A percentile compares a stretch with the other conserved stretches of the same genome.
phyloP scores from a whole-genome alignment of 2,888 invertebrate genomes.

The Pterobdella sp. region DNA sequence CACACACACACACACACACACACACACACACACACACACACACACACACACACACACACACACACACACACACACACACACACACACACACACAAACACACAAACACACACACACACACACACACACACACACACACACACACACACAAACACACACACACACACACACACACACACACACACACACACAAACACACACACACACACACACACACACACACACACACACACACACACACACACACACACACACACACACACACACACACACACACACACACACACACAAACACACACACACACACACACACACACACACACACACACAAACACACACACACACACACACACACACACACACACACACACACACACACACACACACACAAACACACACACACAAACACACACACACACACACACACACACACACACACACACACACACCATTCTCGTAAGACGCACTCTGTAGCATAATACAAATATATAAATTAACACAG shows the following conservation, averaged over 20 bases:
- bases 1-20: too few species aligned
- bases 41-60: neutral
- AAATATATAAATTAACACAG: too few species aligned
- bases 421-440: too few species aligned
- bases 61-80: neutral
- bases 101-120: neutral
- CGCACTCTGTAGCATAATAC: too few species aligned
- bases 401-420: too few species aligned
- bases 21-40: neutral
- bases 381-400: too few species aligned
- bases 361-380: too few species aligned
- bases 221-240: conserved; percentile 15
- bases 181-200: neutral
- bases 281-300: conserved; percentile 1
- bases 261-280: conserved; percentile 2
- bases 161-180: neutral
- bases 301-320: conserved; percentile 1
- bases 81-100: neutral
- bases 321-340: too few species aligned
- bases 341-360: too few species aligned
- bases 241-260: conserved; percentile 14
- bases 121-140: neutral
- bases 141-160: neutral
- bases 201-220: neutral
- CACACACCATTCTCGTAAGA: too few species aligned